Percentiles rank a stretch among this genome's conserved stretches.
Conservation (phyloP, 2,113 vertebrate genomes). For the Elanus axillaris region DNA sequence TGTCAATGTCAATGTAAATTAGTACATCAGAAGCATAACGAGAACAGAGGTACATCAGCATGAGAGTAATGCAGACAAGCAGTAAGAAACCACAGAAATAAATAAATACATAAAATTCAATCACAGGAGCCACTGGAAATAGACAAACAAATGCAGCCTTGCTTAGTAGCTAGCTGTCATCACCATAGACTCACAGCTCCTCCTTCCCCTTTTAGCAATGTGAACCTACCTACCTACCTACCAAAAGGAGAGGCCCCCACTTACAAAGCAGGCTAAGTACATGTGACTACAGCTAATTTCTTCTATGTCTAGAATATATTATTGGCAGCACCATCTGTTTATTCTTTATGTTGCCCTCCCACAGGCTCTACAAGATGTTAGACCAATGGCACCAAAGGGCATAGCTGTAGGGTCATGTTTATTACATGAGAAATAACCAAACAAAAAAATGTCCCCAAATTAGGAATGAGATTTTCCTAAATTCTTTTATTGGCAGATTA, state of each 20-base stretch:
- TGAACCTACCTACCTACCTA: neutral
- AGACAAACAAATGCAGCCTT: neutral
- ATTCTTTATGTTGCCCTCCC: neutral
- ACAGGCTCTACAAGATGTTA: neutral
- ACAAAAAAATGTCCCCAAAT: neutral
- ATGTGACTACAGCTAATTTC: neutral
- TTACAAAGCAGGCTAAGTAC: neutral
- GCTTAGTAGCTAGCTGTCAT: neutral
- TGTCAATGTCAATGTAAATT: neutral
- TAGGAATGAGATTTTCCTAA: neutral
- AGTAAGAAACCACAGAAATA: neutral
- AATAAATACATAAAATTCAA: neutral
- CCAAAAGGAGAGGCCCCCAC: neutral
- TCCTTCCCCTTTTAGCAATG: neutral
- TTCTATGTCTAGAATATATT: neutral
- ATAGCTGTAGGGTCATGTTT: neutral
- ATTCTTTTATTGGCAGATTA: neutral
- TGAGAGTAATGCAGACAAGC: neutral
- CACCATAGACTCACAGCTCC: neutral
- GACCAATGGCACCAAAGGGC: neutral
- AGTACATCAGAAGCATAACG: neutral
- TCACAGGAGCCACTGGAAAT: neutral
- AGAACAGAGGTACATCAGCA: neutral
- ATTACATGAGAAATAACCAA: neutral
- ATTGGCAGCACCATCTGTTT: neutral